Base-by-base conservation (phyloP, 2,888 invertebrate species). In the Nyleta sp. region DNA sequence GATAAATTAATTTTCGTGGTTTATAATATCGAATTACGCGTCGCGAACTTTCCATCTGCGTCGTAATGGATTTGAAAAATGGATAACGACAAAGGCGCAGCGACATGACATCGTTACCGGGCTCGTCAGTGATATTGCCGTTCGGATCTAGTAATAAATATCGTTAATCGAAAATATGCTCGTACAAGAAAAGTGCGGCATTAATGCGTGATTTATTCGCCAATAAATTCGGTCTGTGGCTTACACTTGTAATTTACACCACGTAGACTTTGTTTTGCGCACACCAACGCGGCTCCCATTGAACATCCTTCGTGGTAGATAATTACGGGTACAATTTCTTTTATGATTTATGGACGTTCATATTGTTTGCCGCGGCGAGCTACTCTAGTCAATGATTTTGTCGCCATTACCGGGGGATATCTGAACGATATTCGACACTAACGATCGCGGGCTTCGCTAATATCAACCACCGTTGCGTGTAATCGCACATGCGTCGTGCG, bases 251-350 rank as follows among this genome's bases (percentile, higher is more conserved):
- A 79, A 79, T 79, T 79, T 79, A 75, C 75, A 72, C 79, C 67
- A 52, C 75, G 73, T 52, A 64, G 76, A 76, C 80, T 76, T 76
- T 80, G 80, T 80, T 80, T 80, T 76, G 80, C 75, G 67, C 65
- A 57, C 71, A 75, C 72, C 64, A 72, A 72, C 79, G 75, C 46
- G 64, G 72, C 59, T 65, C 44, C 68, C 68, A 72, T 75, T 75
- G 80, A 76, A 76, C 75, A 74, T 78, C 78, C 65, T 78, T 74
- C 71, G 76, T 80, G 64, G 76, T 65, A 76, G 80, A 80, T 80
- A 76, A 80, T 80, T 80, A 80, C 80, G 75, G 75, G 76, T 80
- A 80, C 80, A 80, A 80, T 80, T 80, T 76, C 75, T 79, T 79
- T 76, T 68, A 52, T 76, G 79, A 79, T 79, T 79, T 79, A 80